Conservation (phyloP, 2,797 vertebrate species). For the Ceyx erithaca region DNA sequence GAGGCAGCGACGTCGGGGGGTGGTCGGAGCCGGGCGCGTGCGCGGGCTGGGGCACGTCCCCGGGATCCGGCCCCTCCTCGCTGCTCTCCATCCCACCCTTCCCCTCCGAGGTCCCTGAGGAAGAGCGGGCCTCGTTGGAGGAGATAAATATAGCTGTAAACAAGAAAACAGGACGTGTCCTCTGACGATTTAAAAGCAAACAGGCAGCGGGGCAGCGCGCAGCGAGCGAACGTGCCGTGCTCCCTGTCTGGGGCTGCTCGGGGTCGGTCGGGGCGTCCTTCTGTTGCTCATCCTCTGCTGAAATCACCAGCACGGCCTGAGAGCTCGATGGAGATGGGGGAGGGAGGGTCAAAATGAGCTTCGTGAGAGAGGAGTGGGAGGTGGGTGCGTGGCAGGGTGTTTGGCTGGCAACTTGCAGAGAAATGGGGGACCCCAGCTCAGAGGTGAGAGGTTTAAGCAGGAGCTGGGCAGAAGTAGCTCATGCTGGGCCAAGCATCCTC, state of each 20-base stretch:
- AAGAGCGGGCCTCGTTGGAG: slow-evolving; percentile 43
- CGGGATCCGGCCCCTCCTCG: slow-evolving; percentile 3
- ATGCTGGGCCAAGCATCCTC: background rate
- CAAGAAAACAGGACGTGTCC: slow-evolving; percentile 70
- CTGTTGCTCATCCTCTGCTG: background rate
- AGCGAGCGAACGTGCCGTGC: background rate
- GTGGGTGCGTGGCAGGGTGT: fast-evolving
- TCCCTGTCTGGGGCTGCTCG: background rate
- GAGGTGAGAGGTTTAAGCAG: background rate
- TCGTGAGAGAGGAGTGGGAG: background rate
- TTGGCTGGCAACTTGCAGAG: background rate
- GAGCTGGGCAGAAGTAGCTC: background rate
- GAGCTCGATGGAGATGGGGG: background rate
- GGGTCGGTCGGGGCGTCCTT: fast-evolving
- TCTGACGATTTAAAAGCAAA: background rate
- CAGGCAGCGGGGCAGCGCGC: background rate
- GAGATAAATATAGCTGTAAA: slow-evolving; percentile 72
- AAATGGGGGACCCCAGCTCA: background rate
- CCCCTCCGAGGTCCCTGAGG: slow-evolving; percentile 64
- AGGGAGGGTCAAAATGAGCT: background rate
- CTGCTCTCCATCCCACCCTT: slow-evolving; percentile 47
- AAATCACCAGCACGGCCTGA: fast-evolving
- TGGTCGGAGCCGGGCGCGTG: background rate
- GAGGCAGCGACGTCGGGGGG: background rate
- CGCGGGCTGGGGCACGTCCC: background rate